Evolutionary conservation across 2,797 vertebrate genomes (phyloP).

Genomic region (Diplodus sargus): DNA sequence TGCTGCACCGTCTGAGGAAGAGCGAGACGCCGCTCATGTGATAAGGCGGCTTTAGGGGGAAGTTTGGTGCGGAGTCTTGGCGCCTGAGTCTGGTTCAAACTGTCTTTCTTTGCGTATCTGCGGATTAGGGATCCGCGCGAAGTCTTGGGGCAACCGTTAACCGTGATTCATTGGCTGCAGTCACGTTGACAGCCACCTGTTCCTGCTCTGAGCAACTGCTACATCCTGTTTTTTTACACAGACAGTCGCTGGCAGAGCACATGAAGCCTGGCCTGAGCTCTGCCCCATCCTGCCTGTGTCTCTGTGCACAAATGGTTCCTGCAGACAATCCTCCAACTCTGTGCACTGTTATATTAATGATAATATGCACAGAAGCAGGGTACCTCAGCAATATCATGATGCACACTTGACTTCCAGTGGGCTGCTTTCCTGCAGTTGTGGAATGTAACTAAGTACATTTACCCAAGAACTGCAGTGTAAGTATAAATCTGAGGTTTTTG

Average conservation of each 20-base stretch:
- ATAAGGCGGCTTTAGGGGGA: constrained; percentile 8
- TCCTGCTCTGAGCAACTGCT: constrained; percentile 68
- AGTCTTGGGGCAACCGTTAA: constrained; percentile 51
- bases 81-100: constrained; percentile 20
- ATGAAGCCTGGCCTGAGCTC: not conserved
- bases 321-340: not conserved
- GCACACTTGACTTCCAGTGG: constrained; percentile 12
- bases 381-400: constrained; percentile 9
- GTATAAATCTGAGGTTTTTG: too few relatives aligned
- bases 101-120: constrained; percentile 2
- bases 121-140: constrained; percentile 40
- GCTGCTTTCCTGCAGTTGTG: too few relatives aligned
- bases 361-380: not conserved
- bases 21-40: constrained; percentile 25
- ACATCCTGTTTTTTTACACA: constrained; percentile 45
- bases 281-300: not conserved
- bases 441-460: too few relatives aligned
- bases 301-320: constrained; percentile 8
- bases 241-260: not conserved
- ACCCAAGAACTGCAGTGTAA: too few relatives aligned
- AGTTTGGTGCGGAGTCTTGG: constrained; percentile 26
- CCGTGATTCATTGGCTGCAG: constrained; percentile 46
- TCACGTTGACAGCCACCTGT: constrained; percentile 74
- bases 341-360: not conserved
- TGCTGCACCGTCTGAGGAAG: constrained; percentile 2